These are phyloP conservation scores for Rhyacophila brunnea DNA, from an alignment of 1,140 invertebrate species.

Conservation along the genomic window DNA sequence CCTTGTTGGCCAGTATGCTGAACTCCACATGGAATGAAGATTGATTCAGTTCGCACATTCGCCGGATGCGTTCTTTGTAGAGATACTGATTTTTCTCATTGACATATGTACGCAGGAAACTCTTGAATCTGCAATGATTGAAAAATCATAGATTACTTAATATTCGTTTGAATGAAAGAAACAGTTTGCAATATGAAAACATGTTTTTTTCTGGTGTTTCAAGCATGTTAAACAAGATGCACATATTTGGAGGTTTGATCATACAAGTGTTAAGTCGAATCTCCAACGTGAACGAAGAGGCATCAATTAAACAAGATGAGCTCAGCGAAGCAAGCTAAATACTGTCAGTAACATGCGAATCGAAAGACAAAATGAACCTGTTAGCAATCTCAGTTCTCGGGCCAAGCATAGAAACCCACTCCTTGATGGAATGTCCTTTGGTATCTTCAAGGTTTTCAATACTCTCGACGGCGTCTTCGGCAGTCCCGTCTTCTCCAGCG, in stretches of 20 bases:
- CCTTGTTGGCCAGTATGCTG: slow-evolving; percentile 82
- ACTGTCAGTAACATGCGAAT: no score
- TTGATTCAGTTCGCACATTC: slow-evolving; percentile 92
- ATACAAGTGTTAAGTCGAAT: no score
- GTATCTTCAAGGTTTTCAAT: slow-evolving; percentile 98
- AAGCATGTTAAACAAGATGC: no score
- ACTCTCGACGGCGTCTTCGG: slow-evolving; percentile 85
- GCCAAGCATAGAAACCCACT: slow-evolving; percentile 97
- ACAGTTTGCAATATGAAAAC: no score
- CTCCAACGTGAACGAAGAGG: no score
- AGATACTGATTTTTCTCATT: slow-evolving; percentile 86
- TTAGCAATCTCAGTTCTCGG: slow-evolving; percentile 95
- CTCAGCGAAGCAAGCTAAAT: no score
- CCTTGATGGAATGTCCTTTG: slow-evolving; percentile 85
- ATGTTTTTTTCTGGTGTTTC: no score
- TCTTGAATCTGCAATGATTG: slow-evolving; percentile 71
- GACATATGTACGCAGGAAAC: slow-evolving; percentile 88
- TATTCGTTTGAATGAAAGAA: no score
- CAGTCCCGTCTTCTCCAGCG: slow-evolving; percentile 67
- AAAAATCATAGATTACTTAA: no score
- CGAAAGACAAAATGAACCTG: no score
- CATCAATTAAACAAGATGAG: no score
- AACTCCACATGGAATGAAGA: slow-evolving; percentile 94
- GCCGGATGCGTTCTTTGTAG: slow-evolving; percentile 89
- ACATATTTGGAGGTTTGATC: no score